Conservation (phyloP, 2,888 invertebrate species). For the Leptopilina drosophilae region DNA sequence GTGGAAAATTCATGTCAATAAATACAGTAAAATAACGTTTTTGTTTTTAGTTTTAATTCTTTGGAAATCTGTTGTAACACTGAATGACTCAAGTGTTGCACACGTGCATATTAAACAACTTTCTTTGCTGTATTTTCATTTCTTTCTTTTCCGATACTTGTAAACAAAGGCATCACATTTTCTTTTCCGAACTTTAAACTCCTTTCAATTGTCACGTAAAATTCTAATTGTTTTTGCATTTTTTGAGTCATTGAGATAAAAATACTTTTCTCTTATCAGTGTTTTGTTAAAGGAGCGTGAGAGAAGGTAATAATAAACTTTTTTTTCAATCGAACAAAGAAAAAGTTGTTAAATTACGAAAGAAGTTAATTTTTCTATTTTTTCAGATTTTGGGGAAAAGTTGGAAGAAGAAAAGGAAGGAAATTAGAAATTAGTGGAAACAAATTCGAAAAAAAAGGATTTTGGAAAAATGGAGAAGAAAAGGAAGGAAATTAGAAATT, state of each 20-base stretch:
- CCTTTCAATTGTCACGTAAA: neutral
- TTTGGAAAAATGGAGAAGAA: no score
- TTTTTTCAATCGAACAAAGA: no score
- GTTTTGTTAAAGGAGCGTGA: neutral
- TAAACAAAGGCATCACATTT: neutral
- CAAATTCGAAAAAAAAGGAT: no score
- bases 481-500: no score
- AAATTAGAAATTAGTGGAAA: no score
- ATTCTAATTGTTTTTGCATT: neutral
- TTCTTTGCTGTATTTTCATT: slow-evolving; percentile 10
- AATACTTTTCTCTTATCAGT: neutral
- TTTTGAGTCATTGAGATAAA: neutral
- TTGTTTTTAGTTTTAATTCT: slow-evolving; percentile 8
- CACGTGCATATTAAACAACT: slow-evolving; percentile 27
- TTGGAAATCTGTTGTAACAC: neutral
- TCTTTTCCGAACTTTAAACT: neutral
- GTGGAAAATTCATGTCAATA: slow-evolving; percentile 5
- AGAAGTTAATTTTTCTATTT: no score
- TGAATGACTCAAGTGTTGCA: neutral
- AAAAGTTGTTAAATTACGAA: no score
- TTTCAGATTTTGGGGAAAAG: no score
- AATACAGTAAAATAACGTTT: neutral
- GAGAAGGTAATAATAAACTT: neutral
- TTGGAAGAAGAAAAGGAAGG: no score
- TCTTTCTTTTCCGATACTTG: neutral